These are phyloP conservation scores for Leontopithecus rosalia DNA, from an alignment of 2,797 vertebrate genomes.

Conservation along the genomic window DNA sequence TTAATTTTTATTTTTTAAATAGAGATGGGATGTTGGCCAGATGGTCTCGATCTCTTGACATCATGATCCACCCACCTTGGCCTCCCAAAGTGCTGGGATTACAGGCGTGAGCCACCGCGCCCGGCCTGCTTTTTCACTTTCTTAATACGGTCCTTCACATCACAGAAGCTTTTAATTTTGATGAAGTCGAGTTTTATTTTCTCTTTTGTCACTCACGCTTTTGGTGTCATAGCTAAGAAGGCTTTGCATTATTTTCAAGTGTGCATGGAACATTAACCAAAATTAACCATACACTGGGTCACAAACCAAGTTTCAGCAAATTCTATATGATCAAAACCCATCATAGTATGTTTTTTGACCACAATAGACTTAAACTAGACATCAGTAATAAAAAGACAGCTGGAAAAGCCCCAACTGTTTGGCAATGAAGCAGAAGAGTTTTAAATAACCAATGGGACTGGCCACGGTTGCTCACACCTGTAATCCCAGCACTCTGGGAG, in stretches of 20 bases:
- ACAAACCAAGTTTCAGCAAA: background rate
- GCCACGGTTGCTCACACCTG: too few species aligned
- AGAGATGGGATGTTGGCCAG: too few species aligned
- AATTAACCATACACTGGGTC: background rate
- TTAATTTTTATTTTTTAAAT: too few species aligned
- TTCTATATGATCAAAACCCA: background rate
- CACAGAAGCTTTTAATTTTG: background rate
- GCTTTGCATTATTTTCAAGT: conserved; percentile 11
- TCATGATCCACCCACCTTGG: too few species aligned
- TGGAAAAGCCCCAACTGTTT: background rate
- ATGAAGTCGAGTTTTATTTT: background rate
- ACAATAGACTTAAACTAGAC: background rate
- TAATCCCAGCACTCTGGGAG: too few species aligned
- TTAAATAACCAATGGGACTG: background rate
- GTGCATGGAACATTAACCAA: background rate
- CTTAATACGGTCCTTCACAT: background rate
- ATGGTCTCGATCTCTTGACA: too few species aligned
- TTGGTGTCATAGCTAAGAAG: background rate
- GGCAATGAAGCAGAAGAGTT: background rate
- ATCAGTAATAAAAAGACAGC: background rate
- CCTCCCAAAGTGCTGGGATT: too few species aligned
- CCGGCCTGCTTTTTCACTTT: background rate
- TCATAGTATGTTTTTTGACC: background rate
- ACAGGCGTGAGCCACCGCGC: too few species aligned
- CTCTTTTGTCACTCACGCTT: background rate